Evolutionary conservation across 2,888 invertebrate genomes (phyloP).

Genomic region (Linnaemya vulpina): DNA sequence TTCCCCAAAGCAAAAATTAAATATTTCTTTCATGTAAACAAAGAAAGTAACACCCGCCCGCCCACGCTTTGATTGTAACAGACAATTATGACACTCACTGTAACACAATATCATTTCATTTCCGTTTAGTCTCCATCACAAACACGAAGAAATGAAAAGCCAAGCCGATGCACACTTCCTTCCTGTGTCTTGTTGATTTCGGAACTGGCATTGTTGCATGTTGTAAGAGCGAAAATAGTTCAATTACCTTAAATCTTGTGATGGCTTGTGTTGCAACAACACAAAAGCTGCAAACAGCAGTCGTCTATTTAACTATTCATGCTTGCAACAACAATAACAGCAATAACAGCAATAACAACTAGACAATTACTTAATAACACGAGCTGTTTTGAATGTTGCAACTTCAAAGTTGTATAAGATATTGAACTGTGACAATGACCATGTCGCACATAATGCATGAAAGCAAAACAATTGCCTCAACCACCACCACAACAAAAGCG

Average conservation of each 20-base stretch:
- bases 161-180: conserved; percentile 34
- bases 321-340: background rate
- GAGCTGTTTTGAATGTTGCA: conserved; percentile 35
- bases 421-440: conserved; percentile 69
- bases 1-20: background rate
- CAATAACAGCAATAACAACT: conserved; percentile 27
- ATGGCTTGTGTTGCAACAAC: conserved; percentile 10
- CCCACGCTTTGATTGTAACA: background rate
- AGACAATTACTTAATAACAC: conserved; percentile 39
- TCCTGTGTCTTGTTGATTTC: conserved; percentile 20
- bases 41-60: conserved; percentile 39
- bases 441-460: conserved; percentile 44
- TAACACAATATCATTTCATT: conserved; percentile 35
- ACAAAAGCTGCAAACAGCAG: conserved; percentile 8
- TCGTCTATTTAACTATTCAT: conserved; percentile 3
- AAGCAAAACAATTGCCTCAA: conserved; percentile 41
- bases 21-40: conserved; percentile 15
- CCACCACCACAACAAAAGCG: background rate
- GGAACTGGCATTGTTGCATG: conserved; percentile 10
- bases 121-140: conserved; percentile 32
- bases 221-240: conserved; percentile 37
- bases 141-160: conserved; percentile 23
- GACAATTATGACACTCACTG: conserved; percentile 29
- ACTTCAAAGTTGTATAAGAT: conserved; percentile 31
- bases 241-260: conserved; percentile 43